Conservation (phyloP, 2,113 vertebrate species). For the Morone saxatilis region DNA sequence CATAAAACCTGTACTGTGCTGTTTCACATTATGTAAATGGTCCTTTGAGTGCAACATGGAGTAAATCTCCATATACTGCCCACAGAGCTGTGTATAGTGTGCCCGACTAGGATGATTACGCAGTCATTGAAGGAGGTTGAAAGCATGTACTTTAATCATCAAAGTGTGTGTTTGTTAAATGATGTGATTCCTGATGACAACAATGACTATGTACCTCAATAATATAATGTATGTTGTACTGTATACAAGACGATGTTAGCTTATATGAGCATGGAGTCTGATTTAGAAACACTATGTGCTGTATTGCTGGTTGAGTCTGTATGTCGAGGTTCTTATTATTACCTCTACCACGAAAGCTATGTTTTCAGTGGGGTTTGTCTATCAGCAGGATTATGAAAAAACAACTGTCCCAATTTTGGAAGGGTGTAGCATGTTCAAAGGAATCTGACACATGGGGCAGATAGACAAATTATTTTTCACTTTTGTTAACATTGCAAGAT, state of each 20-base stretch:
- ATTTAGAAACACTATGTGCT: slow-evolving; percentile 37
- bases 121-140: slow-evolving; percentile 21
- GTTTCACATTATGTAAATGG: slow-evolving; percentile 50
- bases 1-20: slow-evolving; percentile 36
- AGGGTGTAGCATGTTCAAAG: too few relatives aligned
- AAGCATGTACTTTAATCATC: slow-evolving; percentile 47
- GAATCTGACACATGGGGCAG: too few relatives aligned
- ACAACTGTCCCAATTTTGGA: too few relatives aligned
- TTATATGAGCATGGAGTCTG: slow-evolving; percentile 19
- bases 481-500: too few relatives aligned
- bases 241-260: slow-evolving; percentile 35
- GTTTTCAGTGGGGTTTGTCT: too few relatives aligned
- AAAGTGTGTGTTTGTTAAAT: slow-evolving; percentile 39
- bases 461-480: too few relatives aligned
- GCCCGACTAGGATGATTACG: slow-evolving; percentile 43
- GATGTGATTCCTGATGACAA: slow-evolving; percentile 59
- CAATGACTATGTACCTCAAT: slow-evolving; percentile 68
- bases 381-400: too few relatives aligned
- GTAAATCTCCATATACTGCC: slow-evolving; percentile 33
- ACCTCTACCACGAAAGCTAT: too few relatives aligned
- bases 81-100: slow-evolving; percentile 22
- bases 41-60: slow-evolving; percentile 37
- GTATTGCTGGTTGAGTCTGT: neutral
- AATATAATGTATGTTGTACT: slow-evolving; percentile 18
- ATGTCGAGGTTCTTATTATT: neutral